Evolutionary conservation across 2,797 vertebrate genomes (phyloP).

Genomic region (Thunnus albacares): DNA sequence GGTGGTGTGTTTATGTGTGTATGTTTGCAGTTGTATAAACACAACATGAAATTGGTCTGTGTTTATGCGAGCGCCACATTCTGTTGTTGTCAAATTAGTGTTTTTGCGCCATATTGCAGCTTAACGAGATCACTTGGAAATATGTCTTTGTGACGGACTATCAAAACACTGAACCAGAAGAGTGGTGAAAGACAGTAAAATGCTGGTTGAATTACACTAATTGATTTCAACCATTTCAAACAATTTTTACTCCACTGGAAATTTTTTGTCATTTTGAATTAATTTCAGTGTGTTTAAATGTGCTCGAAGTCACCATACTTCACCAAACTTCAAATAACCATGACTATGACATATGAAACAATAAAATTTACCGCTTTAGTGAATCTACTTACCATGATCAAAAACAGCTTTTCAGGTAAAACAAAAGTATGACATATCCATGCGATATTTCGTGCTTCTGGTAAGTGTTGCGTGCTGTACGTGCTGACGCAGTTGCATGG

Average conservation of each 20-base stretch:
- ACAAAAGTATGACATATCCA: too few relatives aligned
- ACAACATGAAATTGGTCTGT: constrained; percentile 42
- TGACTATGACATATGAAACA: too few relatives aligned
- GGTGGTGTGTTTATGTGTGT: constrained; percentile 51
- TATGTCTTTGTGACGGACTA: constrained; percentile 1
- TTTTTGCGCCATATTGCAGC: constrained; percentile 44
- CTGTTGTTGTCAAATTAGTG: constrained; percentile 33
- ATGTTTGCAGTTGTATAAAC: constrained; percentile 36
- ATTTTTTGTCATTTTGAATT: constrained; percentile 4
- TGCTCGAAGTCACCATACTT: too few relatives aligned
- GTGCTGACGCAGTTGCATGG: too few relatives aligned
- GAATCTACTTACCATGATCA: too few relatives aligned
- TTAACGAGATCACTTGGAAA: constrained; percentile 40
- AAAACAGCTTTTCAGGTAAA: too few relatives aligned
- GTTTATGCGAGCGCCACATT: constrained; percentile 36
- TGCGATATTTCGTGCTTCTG: too few relatives aligned
- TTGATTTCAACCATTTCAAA: constrained; percentile 32
- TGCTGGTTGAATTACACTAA: constrained; percentile 23
- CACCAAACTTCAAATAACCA: too few relatives aligned
- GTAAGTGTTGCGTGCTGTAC: too few relatives aligned
- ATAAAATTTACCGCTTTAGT: too few relatives aligned
- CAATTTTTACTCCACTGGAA: constrained; percentile 5
- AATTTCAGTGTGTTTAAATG: not conserved
- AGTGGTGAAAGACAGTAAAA: constrained; percentile 6
- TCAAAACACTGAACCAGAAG: constrained; percentile 11